phyloP scores from a whole-genome alignment of 2,113 vertebrate genomes.

The Eudyptes chrysolophus region DNA sequence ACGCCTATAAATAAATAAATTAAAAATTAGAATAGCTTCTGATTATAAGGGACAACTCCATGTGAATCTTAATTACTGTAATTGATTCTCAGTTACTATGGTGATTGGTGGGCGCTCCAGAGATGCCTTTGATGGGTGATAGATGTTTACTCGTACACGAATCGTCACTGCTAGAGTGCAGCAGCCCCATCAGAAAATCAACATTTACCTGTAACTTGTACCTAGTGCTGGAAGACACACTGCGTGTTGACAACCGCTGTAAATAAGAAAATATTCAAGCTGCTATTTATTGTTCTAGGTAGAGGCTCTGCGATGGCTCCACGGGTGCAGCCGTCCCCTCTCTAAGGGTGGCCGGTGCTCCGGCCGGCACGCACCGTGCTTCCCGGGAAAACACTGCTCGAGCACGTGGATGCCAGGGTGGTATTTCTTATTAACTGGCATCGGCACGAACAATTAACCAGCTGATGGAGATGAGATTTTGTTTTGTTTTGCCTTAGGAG shows the following conservation, averaged over 20 bases:
- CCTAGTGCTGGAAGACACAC: accelerated
- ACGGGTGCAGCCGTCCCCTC: accelerated
- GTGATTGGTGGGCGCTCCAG: constrained; percentile 26
- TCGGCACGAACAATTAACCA: accelerated
- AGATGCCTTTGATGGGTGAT: constrained; percentile 6
- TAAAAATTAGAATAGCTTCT: constrained; percentile 21
- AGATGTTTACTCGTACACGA: not conserved
- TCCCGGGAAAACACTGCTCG: accelerated
- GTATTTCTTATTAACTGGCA: accelerated
- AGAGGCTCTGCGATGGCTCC: accelerated
- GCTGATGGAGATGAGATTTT: accelerated
- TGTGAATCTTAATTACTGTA: constrained; percentile 49
- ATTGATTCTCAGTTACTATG: constrained; percentile 51
- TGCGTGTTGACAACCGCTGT: not conserved
- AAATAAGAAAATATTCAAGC: accelerated
- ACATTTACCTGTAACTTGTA: not conserved
- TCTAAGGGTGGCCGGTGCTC: too few species aligned
- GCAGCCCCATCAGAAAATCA: not conserved
- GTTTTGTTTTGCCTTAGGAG: not conserved
- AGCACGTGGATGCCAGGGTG: accelerated
- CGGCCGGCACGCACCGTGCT: accelerated
- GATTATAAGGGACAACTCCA: constrained; percentile 29
- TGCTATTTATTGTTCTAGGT: accelerated
- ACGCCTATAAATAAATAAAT: constrained; percentile 27
- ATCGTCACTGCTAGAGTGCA: not conserved